Evolutionary conservation across 2,113 vertebrate species (phyloP).

Genomic region (Corythaeola cristata): DNA sequence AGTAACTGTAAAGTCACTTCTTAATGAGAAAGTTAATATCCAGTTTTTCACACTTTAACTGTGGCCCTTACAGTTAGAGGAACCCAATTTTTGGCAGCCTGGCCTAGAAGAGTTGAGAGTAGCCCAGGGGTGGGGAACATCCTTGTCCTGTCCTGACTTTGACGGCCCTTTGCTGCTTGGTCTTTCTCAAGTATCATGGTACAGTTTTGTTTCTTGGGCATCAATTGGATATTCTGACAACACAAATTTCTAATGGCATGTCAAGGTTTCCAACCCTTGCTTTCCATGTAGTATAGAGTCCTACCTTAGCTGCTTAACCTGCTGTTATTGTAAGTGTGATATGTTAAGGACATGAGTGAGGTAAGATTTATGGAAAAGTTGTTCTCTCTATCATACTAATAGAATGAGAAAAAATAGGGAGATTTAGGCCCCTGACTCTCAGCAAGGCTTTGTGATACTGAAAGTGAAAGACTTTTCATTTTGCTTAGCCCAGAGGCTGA

Average conservation of each 20-base stretch:
- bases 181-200: neutral
- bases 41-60: neutral
- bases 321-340: neutral
- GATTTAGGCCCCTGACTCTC: neutral
- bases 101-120: neutral
- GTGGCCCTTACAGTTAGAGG: neutral
- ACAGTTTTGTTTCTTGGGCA: neutral
- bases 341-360: neutral
- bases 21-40: neutral
- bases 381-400: fast-evolving
- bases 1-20: neutral
- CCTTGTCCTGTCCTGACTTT: neutral
- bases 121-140: neutral
- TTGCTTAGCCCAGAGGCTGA: neutral
- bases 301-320: neutral
- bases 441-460: neutral
- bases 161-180: neutral
- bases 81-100: neutral
- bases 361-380: neutral
- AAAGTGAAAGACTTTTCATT: neutral
- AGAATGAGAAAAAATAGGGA: neutral
- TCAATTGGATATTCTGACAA: neutral
- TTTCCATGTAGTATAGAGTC: neutral
- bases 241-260: neutral
- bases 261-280: neutral